Base-by-base conservation (phyloP, 2,113 vertebrate genomes). In the Lophius piscatorius region DNA sequence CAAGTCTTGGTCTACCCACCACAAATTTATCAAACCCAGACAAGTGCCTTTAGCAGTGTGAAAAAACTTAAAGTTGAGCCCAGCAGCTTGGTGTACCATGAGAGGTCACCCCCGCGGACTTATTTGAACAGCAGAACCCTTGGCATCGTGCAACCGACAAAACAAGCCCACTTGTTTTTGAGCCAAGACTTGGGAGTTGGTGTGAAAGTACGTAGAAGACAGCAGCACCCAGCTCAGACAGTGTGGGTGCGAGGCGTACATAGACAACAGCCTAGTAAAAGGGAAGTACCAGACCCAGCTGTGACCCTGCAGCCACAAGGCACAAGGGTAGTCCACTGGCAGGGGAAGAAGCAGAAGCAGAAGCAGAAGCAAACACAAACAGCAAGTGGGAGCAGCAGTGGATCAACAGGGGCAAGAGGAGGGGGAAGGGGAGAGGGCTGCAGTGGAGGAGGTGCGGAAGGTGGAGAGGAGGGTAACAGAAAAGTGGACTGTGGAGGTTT, bases 31-130 rank as follows among this genome's bases (percentile, higher is more conserved):
- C 96, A 98, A 96, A 97, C 94, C 91, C 97, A 98, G 95, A 97
- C 96, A 98, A 99, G 97, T 99, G 97, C 97, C 97, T 98, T 99
- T 95, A 97, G 95, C 94, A 97, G 94, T 90, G 95, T 97, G 92
- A 99, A 99, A 94, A 99, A 99, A 95, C 94, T 99, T 56, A 99
- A 96, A 97, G 91, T 96, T 86, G 97, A 98, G 93, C 94, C 96
- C 93, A 95, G 93, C 91, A 94, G 93, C 91, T 96, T 95, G 64
- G 92, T 96, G 86, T 98, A 96, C 94, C 95, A 95, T 89, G 95
- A 97, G 90, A 94, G 93, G 93, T 91, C 88, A 88, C 95, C 93
- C 87, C 94, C 93, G 3, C 87, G 87, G 92, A 95, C 94, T 89
- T 94, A 93, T 89, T 91, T 98, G 94, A 98, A 94, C 86, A 93